phyloP scores from a whole-genome alignment of 2,888 invertebrate genomes.

The Antheraea yamamai region DNA sequence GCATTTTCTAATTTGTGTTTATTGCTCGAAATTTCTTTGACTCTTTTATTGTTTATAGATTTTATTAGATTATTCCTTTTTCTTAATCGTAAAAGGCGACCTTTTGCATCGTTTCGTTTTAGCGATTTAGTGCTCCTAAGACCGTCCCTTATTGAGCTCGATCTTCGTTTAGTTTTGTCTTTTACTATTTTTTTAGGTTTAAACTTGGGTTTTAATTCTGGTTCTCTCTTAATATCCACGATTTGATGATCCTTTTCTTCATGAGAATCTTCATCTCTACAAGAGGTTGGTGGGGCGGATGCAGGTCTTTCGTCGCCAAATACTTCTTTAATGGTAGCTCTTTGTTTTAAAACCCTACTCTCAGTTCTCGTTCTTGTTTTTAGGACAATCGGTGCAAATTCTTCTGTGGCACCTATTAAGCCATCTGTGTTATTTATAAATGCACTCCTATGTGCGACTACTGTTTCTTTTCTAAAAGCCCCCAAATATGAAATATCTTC shows the following conservation, averaged over 20 bases:
- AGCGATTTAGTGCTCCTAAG: constrained; percentile 73
- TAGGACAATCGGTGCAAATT: constrained; percentile 86
- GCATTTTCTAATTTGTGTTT: constrained; percentile 64
- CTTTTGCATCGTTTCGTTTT: constrained; percentile 74
- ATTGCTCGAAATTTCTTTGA: constrained; percentile 61
- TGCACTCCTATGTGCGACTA: constrained; percentile 85
- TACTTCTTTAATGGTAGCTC: constrained; percentile 91
- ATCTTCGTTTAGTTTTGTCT: constrained; percentile 66
- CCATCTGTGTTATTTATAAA: constrained; percentile 84
- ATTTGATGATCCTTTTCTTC: constrained; percentile 54
- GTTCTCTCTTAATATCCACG: constrained; percentile 60
- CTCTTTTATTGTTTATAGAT: constrained; percentile 66
- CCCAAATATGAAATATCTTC: constrained; percentile 84
- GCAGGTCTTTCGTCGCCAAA: constrained; percentile 91
- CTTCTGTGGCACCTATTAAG: constrained; percentile 81
- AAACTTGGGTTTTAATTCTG: constrained; percentile 62
- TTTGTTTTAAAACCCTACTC: constrained; percentile 86
- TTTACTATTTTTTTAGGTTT: constrained; percentile 71
- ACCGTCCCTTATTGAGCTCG: constrained; percentile 74
- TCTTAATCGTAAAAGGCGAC: constrained; percentile 69
- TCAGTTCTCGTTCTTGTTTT: constrained; percentile 89
- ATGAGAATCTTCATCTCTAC: constrained; percentile 69
- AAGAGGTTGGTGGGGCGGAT: constrained; percentile 89
- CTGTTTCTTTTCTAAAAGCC: constrained; percentile 86
- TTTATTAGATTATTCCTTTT: constrained; percentile 76